Evolutionary conservation across 92 coral and sea anemone genomes (phyloP), one percentile per base, ranked within the genome.

Genomic region (Porites lobata): DNA sequence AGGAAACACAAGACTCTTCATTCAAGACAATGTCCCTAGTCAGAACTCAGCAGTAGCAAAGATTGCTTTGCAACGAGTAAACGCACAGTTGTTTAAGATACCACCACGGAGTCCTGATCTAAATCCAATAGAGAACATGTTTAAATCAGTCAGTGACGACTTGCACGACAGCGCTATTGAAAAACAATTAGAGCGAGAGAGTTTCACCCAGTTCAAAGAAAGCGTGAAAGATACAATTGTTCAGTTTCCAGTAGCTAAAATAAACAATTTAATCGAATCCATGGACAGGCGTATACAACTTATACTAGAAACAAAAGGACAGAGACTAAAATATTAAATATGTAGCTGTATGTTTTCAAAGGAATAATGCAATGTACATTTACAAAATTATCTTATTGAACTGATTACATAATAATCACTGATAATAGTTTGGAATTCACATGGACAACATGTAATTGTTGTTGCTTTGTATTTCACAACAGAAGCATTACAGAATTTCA

Each of bases 41-140:
- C 85, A 80, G 20, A 80, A 80, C 74, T 50, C 58, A 17, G 77
- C 77, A 72, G 14, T 4, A 72, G 77, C 61, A 20, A 72, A 22
- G 51, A 10, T 6, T 18, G 77, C 77, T 20, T 7, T 72, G 61
- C n/a, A 22, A 6, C 15, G 77, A 50, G 61, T 72, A n/a, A 59
- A 59, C 24, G 50, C 58, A 18, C 24, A 65, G 21, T 65, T 65
- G 69, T 0, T 65, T 65, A 65, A 65, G 22, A 65, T 24, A 24
- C 26, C 26, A 24, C 26, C 26, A 24, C 26, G 26, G 26, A 24
- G 26, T 24, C 26, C 26, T 24, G 26, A 24, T 24, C 26, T 24
- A 24, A 24, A 24, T 24, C 26, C 26, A 24, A 24, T 24, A 24
- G 26, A 24, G 26, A 24, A 24, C 26, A 24, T 24, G 26, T 24